Conservation (phyloP, 2,113 vertebrate species). For the Corythornis madagascariensis region DNA sequence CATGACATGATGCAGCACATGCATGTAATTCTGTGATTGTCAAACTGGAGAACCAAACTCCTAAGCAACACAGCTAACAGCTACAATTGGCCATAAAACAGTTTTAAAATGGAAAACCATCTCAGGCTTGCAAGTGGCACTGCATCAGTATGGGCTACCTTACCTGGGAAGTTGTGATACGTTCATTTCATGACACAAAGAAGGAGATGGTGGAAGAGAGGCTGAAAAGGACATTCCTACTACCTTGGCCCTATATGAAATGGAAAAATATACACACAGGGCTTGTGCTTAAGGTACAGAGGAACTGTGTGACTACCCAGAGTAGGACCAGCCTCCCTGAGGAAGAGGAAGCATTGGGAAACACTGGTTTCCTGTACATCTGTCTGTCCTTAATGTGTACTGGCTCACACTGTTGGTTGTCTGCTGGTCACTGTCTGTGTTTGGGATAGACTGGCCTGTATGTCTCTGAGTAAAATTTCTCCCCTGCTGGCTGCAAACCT, state of each 20-base stretch:
- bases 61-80: not conserved
- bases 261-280: not conserved
- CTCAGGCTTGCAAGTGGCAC: not conserved
- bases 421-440: not conserved
- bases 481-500: not conserved
- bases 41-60: not conserved
- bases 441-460: not conserved
- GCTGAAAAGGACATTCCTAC: not conserved
- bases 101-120: not conserved
- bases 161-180: not conserved
- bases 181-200: not conserved
- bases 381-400: not conserved
- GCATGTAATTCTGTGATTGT: not conserved
- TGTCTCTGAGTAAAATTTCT: not conserved
- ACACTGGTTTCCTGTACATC: slow-evolving; percentile 13
- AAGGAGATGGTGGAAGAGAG: not conserved
- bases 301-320: not conserved
- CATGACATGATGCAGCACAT: not conserved
- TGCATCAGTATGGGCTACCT: not conserved
- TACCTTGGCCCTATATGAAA: not conserved
- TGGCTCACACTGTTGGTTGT: not conserved
- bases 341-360: not conserved
- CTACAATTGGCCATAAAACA: not conserved
- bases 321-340: not conserved
- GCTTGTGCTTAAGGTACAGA: not conserved